Evolutionary conservation across 2,113 vertebrate species (phyloP).

Genomic region (Hyperopisus bebe): DNA sequence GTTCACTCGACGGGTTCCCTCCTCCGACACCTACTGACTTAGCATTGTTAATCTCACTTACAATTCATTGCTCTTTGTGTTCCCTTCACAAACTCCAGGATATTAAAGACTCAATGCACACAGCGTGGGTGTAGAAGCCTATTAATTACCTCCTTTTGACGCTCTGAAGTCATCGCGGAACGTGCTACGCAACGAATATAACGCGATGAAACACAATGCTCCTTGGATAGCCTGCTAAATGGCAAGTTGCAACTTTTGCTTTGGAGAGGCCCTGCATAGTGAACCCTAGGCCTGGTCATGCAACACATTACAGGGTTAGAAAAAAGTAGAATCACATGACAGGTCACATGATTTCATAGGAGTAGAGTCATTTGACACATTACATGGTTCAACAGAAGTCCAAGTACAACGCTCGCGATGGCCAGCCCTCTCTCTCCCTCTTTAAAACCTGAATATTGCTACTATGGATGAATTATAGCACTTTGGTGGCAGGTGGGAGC

Average conservation of each 20-base stretch:
- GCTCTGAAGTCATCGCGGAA: neutral
- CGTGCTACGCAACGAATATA: neutral
- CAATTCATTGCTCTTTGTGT: neutral
- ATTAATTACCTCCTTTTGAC: slow-evolving; percentile 6
- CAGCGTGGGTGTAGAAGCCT: neutral
- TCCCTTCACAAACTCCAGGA: neutral
- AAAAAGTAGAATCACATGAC: neutral
- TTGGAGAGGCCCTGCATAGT: neutral
- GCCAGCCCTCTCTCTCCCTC: neutral
- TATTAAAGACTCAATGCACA: neutral
- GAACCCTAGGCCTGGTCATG: neutral
- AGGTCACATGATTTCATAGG: neutral
- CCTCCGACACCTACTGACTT: slow-evolving; percentile 18
- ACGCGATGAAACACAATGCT: neutral
- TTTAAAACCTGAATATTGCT: neutral
- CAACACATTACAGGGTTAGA: neutral
- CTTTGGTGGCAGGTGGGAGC: neutral
- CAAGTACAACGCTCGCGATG: neutral
- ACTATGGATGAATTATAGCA: neutral
- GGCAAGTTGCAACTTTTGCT: neutral
- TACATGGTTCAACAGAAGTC: neutral
- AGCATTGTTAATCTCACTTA: slow-evolving; percentile 26
- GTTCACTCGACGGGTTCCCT: slow-evolving; percentile 14
- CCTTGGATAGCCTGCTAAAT: neutral
- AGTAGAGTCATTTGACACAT: neutral